Percentiles rank a stretch among this genome's conserved stretches.
Evolutionary conservation across 2,888 invertebrate species (phyloP).

Genomic region (Dendrolimus houi): DNA sequence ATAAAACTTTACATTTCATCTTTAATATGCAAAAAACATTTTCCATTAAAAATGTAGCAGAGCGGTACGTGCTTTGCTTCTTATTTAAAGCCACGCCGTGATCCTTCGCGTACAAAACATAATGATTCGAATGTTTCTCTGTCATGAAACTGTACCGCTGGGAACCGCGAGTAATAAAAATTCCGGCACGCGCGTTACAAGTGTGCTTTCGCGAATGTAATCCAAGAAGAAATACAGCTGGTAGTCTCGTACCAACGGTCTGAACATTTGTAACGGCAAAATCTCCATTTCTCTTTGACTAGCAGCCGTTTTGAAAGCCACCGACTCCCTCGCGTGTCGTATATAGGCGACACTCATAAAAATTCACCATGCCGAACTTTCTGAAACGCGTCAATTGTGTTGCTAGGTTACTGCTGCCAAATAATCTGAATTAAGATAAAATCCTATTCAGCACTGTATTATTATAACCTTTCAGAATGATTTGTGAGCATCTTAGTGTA

Average conservation of each 20-base stretch:
- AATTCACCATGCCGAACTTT: constrained; percentile 62
- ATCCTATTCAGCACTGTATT: too few relatives aligned
- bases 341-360: constrained; percentile 65
- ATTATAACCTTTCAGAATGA: too few relatives aligned
- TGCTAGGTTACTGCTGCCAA: background rate
- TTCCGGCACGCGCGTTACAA: constrained; percentile 57
- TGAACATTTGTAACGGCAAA: constrained; percentile 70
- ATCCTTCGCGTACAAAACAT: constrained; percentile 35
- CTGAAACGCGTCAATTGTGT: constrained; percentile 22
- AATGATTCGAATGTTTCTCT: constrained; percentile 61
- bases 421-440: too few relatives aligned
- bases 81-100: constrained; percentile 1
- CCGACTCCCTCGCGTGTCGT: constrained; percentile 63
- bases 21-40: background rate
- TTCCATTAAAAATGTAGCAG: background rate
- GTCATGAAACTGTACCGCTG: constrained; percentile 56
- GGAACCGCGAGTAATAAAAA: constrained; percentile 64
- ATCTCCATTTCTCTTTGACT: constrained; percentile 74
- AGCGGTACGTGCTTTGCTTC: background rate
- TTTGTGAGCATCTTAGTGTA: too few relatives aligned
- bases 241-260: constrained; percentile 57
- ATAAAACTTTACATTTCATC: too few relatives aligned
- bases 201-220: constrained; percentile 64
- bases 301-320: constrained; percentile 65
- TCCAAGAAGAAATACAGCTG: constrained; percentile 67